Conservation (phyloP, 1,140 invertebrate species). For the Ectropis grisescens region DNA sequence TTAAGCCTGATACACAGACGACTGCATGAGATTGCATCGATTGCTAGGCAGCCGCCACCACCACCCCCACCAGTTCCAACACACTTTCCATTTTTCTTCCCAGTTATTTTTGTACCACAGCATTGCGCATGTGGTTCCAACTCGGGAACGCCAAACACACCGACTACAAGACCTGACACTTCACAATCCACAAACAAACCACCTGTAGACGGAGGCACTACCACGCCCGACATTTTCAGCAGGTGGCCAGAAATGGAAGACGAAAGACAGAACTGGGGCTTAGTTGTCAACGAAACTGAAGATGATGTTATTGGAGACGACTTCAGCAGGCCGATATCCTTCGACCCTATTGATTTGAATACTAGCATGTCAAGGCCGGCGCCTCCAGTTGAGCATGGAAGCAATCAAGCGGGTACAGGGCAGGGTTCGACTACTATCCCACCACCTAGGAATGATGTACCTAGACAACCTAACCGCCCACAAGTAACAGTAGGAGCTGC, state of each 20-base stretch:
- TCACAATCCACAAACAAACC: constrained; percentile 1
- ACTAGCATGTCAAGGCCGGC: constrained; percentile 12
- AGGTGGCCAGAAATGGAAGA: constrained; percentile 30
- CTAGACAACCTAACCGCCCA: too few species aligned
- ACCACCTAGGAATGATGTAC: too few species aligned
- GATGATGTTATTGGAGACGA: constrained; percentile 16
- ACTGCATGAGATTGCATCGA: constrained; percentile 26
- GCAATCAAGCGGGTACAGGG: constrained; percentile 8
- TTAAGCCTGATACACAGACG: constrained; percentile 26
- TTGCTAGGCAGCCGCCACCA: constrained; percentile 18
- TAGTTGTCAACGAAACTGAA: constrained; percentile 13
- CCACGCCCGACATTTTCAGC: constrained; percentile 1
- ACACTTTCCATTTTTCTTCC: constrained; percentile 24
- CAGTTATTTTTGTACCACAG: constrained; percentile 28
- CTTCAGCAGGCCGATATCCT: constrained; percentile 18
- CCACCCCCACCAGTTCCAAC: constrained; percentile 9
- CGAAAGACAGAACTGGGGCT: constrained; percentile 28
- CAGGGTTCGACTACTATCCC: background rate
- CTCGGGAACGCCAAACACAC: background rate
- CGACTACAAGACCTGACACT: background rate
- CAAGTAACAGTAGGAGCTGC: too few species aligned
- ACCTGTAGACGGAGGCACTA: background rate
- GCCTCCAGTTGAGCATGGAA: constrained; percentile 20
- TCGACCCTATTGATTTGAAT: constrained; percentile 18
- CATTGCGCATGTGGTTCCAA: constrained; percentile 21